A percentile compares a stretch with the other conserved stretches of the same genome.
Conservation (phyloP, 2,888 invertebrate genomes). For the Oxyscelio sp. region DNA sequence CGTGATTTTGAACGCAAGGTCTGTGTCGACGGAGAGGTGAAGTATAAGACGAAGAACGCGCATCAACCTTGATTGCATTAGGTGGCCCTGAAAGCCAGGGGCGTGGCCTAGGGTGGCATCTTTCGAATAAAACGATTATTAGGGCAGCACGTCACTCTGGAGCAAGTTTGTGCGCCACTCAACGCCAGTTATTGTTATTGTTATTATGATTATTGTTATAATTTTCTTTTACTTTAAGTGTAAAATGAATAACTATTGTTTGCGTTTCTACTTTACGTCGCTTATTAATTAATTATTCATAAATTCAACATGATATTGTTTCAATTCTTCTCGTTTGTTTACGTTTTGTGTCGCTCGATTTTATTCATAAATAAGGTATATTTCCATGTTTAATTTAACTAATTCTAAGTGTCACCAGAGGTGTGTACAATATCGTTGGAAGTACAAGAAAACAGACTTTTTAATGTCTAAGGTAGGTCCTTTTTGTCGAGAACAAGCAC, state of each 20-base stretch:
- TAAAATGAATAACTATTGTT: no score
- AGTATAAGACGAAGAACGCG: conserved; percentile 27
- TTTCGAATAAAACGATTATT: conserved; percentile 83
- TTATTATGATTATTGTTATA: no score
- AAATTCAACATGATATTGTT: background rate
- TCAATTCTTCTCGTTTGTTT: conserved; percentile 70
- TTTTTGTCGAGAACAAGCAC: no score
- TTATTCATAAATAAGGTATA: conserved; percentile 23
- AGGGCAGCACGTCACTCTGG: conserved; percentile 84
- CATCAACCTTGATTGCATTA: conserved; percentile 35
- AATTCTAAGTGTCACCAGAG: conserved; percentile 66
- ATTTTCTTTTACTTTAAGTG: no score
- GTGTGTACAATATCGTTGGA: conserved; percentile 28
- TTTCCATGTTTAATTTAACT: conserved; percentile 49
- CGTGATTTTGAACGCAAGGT: background rate
- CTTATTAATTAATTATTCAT: no score
- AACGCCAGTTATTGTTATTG: no score
- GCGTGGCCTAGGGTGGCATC: conserved; percentile 70
- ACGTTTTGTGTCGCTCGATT: conserved; percentile 75
- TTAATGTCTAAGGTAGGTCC: conserved; percentile 63
- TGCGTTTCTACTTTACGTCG: no score
- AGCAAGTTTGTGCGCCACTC: conserved; percentile 71
- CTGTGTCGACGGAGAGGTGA: conserved; percentile 11
- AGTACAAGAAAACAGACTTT: conserved; percentile 27
- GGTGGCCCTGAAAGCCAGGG: conserved; percentile 64